These are phyloP conservation scores for Euglossa dilemma DNA, from an alignment of 1,140 invertebrate genomes.

Conservation along the genomic window DNA sequence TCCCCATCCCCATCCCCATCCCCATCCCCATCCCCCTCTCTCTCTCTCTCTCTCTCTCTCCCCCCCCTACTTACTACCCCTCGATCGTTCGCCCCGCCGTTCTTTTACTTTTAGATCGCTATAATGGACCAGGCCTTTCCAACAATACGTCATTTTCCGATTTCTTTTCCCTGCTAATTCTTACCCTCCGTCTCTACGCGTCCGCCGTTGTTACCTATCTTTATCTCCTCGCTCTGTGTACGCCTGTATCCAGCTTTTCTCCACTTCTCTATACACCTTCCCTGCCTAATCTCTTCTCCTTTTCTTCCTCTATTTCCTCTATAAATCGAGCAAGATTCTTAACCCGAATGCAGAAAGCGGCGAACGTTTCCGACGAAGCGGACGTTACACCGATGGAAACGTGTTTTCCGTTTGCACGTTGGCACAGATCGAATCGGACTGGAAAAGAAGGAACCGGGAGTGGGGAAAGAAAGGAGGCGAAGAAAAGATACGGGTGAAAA, in stretches of 20 bases:
- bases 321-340: neutral
- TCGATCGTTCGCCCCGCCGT: neutral
- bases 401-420: no score
- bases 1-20: neutral
- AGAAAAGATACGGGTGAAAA: neutral
- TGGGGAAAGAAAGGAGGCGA: neutral
- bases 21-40: neutral
- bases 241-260: no score
- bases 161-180: conserved; percentile 28
- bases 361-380: no score
- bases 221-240: no score
- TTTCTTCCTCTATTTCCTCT: no score
- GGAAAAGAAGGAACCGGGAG: neutral
- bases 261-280: no score
- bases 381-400: no score
- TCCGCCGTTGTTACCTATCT: neutral
- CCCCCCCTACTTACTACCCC: neutral
- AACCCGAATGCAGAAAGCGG: neutral
- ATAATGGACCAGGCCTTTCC: conserved; percentile 21
- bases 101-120: conserved; percentile 26
- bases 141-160: conserved; percentile 63
- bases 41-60: neutral
- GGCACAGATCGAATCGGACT: no score
- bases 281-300: neutral
- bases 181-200: neutral